Base-by-base conservation (phyloP, 35 echinoderm and acorn worm species). In the Lytechinus pictus region DNA sequence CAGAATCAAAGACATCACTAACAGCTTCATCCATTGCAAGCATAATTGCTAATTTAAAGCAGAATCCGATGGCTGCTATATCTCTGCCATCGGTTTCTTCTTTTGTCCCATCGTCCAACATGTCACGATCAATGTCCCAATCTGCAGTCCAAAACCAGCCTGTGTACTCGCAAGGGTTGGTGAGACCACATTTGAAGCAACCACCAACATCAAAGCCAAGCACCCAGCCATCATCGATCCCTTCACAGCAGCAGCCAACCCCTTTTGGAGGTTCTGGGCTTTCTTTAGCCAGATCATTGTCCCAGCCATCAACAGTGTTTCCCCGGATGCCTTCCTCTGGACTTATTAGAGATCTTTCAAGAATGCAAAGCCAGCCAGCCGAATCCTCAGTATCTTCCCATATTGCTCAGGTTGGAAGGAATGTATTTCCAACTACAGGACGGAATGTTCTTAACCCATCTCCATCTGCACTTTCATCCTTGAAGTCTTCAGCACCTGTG, bases 61-160 rank as follows among this genome's bases (percentile, higher is more conserved):
- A 90, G 88, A 90, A 90, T 27, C 88, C 88, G 4, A 90, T 90
- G 88, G 88, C 88, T 90, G 88, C 88, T 33, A 90, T 90, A 90
- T 90, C 88, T 27, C 52, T 90, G 29, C 88, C 88, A 24, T 54
- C 88, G 12, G 28, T 90, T 10, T 54, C 88, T 44, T 52, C 88
- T 54, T 27, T 54, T 54, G 88, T 27, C 88, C 52, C 88, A 12
- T 90, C 88, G 10, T 8, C 27, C 9, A 44, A 90, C 88, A 6
- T 54, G 13, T 52, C 88, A 44, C 16, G 29, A 44, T 90, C 88
- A 3, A 54, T 54, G 29, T 90, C 88, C 24, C 52, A 44, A 90
- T 33, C 88, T 16, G 33, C 88, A 24, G n/a, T 79, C 19, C 66
- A 79, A 79, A 79, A 79, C 16, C 66, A 79, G n/a, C 66, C 66